phyloP scores from a whole-genome alignment of 2,888 invertebrate species.

The Platycnemis pennipes region DNA sequence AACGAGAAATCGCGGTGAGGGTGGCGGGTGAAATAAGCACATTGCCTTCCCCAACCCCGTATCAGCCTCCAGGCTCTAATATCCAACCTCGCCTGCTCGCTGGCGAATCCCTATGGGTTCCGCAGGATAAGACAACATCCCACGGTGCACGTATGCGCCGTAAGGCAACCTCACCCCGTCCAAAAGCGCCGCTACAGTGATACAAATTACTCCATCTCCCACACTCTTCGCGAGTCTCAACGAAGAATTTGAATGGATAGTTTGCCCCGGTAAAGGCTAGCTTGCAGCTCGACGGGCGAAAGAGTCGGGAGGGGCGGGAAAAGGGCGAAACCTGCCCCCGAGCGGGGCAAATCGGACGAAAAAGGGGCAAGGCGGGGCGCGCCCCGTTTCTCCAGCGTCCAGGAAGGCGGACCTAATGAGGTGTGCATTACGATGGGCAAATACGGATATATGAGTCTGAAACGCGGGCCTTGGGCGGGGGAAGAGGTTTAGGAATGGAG shows the following conservation, averaged over 20 bases:
- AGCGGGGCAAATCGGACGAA: not conserved
- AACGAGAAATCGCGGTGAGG: not conserved
- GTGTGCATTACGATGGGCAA: slow-evolving; percentile 36
- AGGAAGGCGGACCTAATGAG: not conserved
- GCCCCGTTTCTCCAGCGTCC: not conserved
- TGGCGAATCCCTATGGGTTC: not conserved
- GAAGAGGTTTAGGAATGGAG: not conserved
- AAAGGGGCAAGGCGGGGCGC: not conserved
- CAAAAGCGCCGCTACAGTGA: not conserved
- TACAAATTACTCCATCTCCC: slow-evolving; percentile 14
- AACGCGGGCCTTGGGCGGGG: not conserved
- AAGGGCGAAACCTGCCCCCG: not conserved
- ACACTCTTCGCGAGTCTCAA: not conserved
- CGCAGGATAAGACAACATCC: not conserved
- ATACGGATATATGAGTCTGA: slow-evolving; percentile 27
- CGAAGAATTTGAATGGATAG: not conserved
- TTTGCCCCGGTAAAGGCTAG: not conserved
- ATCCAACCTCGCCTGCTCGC: not conserved
- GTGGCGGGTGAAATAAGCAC: no score
- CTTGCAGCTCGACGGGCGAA: not conserved
- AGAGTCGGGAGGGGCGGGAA: not conserved
- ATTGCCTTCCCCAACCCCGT: no score
- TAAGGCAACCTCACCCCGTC: not conserved
- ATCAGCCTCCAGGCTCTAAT: no score
- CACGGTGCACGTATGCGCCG: not conserved